Conservation (phyloP, 2,797 vertebrate genomes). For the Mormyrus proboscirostris region DNA sequence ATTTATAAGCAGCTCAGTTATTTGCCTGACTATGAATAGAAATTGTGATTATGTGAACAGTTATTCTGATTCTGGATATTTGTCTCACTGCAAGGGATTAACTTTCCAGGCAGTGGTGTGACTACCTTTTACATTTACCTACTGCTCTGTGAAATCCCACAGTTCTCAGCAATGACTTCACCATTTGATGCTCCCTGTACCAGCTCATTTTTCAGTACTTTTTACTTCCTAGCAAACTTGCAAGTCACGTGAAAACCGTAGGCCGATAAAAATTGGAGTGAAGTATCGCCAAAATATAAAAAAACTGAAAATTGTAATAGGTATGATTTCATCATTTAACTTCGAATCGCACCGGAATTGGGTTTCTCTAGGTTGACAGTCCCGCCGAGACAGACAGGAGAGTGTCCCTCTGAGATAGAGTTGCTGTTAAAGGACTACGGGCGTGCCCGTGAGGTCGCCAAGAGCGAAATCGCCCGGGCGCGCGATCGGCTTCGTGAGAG, state of each 20-base stretch:
- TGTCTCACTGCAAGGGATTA: neutral
- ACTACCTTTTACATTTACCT: neutral
- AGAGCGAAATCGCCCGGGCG: conserved; percentile 78
- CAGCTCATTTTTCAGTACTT: neutral
- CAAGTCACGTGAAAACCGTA: neutral
- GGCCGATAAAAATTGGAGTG: neutral
- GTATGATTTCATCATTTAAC: neutral
- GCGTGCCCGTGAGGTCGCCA: conserved; percentile 80
- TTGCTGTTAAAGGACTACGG: conserved; percentile 78
- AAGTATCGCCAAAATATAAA: neutral
- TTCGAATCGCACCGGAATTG: neutral
- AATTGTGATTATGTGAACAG: neutral
- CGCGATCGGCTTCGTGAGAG: conserved; percentile 74
- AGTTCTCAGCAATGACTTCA: neutral
- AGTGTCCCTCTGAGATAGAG: conserved; percentile 76
- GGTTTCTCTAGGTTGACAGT: conserved; percentile 55
- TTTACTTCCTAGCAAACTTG: neutral
- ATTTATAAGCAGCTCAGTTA: neutral
- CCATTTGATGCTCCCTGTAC: neutral
- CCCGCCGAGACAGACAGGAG: conserved; percentile 47
- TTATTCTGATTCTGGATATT: neutral
- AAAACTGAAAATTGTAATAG: neutral
- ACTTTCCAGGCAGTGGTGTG: neutral
- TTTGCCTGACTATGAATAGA: neutral
- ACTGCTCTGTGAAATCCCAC: neutral